Evolutionary conservation across 2,797 vertebrate species (phyloP).

Genomic region (Chelonia mydas): DNA sequence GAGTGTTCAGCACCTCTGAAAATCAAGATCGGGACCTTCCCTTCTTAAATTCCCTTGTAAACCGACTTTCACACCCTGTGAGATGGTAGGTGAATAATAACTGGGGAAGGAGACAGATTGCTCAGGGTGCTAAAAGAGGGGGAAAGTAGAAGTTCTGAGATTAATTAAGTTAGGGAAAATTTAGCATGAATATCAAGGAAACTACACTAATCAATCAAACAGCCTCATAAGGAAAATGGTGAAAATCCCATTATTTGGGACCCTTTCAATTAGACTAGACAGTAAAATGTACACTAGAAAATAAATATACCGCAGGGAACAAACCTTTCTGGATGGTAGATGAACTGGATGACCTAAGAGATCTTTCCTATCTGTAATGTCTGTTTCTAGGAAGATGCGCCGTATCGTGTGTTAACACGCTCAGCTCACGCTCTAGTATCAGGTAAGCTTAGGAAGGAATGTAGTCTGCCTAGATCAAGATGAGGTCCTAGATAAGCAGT

Average conservation of each 20-base stretch:
- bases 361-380: background rate
- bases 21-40: rapidly evolving
- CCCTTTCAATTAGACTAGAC: background rate
- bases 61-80: background rate
- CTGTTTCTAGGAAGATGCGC: background rate
- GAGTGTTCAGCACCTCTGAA: background rate
- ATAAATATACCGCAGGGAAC: background rate
- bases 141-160: background rate
- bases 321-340: background rate
- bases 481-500: background rate
- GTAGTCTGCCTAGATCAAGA: constrained; percentile 7
- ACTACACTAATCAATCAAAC: rapidly evolving
- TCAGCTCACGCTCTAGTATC: background rate
- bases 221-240: background rate
- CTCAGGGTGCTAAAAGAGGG: rapidly evolving
- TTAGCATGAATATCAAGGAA: background rate
- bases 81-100: background rate
- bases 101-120: background rate
- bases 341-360: background rate
- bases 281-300: background rate
- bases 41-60: background rate
- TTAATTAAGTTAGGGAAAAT: background rate
- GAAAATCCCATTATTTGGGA: background rate
- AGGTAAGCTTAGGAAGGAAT: constrained; percentile 9
- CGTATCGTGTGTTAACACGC: background rate